A percentile compares a stretch with the other conserved stretches of the same genome.
Evolutionary conservation across 2,888 invertebrate species (phyloP).

Genomic region (Gibbula magus): DNA sequence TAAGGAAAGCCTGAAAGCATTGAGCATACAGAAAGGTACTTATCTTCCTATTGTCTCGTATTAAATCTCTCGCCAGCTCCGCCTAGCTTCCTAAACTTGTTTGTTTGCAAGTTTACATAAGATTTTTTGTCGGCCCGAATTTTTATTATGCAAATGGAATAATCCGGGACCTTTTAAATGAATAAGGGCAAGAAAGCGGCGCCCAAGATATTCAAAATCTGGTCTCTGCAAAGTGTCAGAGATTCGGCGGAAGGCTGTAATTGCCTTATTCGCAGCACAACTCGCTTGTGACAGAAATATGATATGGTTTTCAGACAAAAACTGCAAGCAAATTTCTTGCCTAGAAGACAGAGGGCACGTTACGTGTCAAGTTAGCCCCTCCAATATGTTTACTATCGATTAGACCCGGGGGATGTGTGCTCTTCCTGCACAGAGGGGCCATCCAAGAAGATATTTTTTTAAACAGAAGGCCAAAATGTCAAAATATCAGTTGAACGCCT

Average conservation of each 20-base stretch:
- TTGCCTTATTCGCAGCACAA: neutral
- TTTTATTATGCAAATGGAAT: conserved; percentile 8
- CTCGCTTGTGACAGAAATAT: neutral
- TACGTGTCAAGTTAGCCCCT: neutral
- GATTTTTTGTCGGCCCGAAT: neutral
- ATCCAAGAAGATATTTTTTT: neutral
- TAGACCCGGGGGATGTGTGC: neutral
- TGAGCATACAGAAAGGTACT: too few relatives aligned
- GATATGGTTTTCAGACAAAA: conserved; percentile 13
- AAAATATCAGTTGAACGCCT: neutral
- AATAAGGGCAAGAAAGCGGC: neutral
- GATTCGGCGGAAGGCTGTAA: neutral
- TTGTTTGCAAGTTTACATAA: neutral
- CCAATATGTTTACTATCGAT: conserved; percentile 10
- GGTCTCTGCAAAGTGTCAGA: neutral
- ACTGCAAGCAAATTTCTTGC: neutral
- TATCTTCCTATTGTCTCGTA: too few relatives aligned
- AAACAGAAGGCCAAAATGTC: neutral
- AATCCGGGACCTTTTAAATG: conserved; percentile 3
- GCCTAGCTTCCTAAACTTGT: neutral
- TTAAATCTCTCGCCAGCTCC: too few relatives aligned
- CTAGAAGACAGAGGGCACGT: neutral
- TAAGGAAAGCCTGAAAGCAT: too few relatives aligned
- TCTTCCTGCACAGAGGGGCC: neutral
- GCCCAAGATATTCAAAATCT: conserved; percentile 8